Conservation (phyloP, 2,888 invertebrate genomes). For the Watsonalla cultraria region DNA sequence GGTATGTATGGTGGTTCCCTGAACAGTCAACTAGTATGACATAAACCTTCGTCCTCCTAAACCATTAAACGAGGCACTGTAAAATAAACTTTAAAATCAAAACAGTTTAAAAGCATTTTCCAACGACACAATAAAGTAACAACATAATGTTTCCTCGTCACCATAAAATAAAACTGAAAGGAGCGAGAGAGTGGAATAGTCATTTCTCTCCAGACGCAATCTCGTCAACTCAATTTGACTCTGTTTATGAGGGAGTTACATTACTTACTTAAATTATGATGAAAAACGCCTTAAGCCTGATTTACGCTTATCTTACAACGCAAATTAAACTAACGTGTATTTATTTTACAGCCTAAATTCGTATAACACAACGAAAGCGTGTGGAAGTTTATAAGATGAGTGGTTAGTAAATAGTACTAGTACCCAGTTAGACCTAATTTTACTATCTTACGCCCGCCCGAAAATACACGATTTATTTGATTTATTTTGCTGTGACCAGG, state of each 20-base stretch:
- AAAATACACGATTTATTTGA: no score
- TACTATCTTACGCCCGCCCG: no score
- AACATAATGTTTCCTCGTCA: neutral
- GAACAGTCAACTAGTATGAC: no score
- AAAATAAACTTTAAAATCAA: no score
- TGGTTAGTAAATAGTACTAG: neutral
- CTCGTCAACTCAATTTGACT: constrained; percentile 19
- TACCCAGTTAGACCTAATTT: no score
- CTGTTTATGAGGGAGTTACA: neutral
- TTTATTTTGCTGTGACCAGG: no score
- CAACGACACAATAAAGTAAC: neutral
- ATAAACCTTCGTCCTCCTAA: no score
- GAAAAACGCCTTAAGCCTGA: constrained; percentile 15
- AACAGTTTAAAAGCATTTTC: no score
- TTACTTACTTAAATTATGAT: constrained; percentile 8
- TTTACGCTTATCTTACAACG: constrained; percentile 8
- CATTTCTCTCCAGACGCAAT: constrained; percentile 14
- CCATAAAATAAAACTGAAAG: neutral
- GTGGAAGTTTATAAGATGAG: no score
- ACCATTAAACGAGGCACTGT: no score
- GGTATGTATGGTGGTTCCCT: no score
- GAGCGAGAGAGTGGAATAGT: constrained; percentile 9
- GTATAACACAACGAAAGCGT: neutral
- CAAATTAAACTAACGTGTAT: constrained; percentile 17
- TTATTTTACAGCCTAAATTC: constrained; percentile 7